These are phyloP conservation scores for Orchesella cincta DNA, from an alignment of 1,140 invertebrate genomes.

Conservation along the genomic window DNA sequence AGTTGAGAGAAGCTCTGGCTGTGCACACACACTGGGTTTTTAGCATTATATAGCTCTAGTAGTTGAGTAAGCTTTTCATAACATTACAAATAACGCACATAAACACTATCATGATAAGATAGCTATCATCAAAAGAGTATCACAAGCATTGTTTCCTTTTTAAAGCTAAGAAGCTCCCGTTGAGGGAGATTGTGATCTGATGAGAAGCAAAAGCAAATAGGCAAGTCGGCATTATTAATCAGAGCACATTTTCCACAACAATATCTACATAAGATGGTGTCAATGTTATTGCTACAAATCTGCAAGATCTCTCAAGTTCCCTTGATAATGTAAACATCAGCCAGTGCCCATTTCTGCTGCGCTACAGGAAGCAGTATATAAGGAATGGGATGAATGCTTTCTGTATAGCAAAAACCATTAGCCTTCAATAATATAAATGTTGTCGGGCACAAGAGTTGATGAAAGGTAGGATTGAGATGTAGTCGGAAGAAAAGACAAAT, in stretches of 20 bases:
- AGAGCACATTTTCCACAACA: not conserved
- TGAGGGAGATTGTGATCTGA: not conserved
- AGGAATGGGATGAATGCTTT: not conserved
- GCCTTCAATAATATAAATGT: conserved; percentile 16
- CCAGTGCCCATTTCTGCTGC: too few species aligned
- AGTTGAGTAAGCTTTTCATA: too few species aligned
- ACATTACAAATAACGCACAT: not conserved
- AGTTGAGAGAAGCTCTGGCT: not conserved
- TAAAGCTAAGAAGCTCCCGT: conserved; percentile 5
- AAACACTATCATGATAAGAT: not conserved
- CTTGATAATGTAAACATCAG: not conserved
- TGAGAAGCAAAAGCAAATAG: not conserved
- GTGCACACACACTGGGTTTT: too few species aligned
- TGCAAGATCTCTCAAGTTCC: not conserved
- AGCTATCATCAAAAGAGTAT: not conserved
- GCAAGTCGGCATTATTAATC: not conserved
- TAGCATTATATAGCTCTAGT: too few species aligned
- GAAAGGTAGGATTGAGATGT: conserved; percentile 7
- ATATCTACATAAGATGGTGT: not conserved
- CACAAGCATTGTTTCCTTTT: conserved; percentile 1
- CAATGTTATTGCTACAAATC: not conserved
- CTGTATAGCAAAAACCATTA: not conserved
- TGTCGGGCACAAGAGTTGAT: too few species aligned
- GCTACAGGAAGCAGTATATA: not conserved
- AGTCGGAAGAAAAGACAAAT: conserved; percentile 18